A percentile compares a stretch with the other conserved stretches of the same genome.
Conservation (phyloP, 2,113 vertebrate species). For the Marmota monax region DNA sequence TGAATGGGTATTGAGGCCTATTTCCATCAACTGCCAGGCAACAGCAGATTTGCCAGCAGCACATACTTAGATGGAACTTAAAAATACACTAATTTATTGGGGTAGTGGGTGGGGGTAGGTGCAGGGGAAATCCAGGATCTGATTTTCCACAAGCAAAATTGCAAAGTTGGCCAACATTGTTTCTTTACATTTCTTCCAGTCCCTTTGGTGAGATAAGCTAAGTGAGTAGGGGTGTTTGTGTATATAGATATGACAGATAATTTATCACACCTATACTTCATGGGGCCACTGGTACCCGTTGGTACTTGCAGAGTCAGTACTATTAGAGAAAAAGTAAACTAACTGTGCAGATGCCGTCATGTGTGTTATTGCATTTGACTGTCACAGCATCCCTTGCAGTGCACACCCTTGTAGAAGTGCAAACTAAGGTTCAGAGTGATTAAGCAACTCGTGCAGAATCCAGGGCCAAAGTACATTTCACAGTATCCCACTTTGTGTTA, state of each 20-base stretch:
- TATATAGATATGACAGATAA: neutral
- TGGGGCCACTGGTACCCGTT: neutral
- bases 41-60: neutral
- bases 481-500: neutral
- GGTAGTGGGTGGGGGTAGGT: neutral
- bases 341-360: neutral
- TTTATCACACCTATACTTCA: neutral
- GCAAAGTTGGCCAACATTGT: neutral
- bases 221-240: neutral
- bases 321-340: neutral
- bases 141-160: neutral
- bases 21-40: neutral
- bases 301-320: constrained; percentile 27
- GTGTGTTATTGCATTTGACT: neutral
- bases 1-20: neutral
- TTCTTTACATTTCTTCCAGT: neutral
- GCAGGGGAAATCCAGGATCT: neutral
- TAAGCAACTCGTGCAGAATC: neutral
- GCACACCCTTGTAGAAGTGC: neutral
- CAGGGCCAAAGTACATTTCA: neutral
- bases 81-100: neutral
- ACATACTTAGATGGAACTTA: neutral
- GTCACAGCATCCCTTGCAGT: neutral
- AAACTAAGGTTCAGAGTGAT: neutral
- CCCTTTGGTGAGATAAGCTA: constrained; percentile 19